Percentiles rank a stretch among this genome's conserved stretches.
phyloP scores from a whole-genome alignment of 2,797 vertebrate species.

The Argentina silus region DNA sequence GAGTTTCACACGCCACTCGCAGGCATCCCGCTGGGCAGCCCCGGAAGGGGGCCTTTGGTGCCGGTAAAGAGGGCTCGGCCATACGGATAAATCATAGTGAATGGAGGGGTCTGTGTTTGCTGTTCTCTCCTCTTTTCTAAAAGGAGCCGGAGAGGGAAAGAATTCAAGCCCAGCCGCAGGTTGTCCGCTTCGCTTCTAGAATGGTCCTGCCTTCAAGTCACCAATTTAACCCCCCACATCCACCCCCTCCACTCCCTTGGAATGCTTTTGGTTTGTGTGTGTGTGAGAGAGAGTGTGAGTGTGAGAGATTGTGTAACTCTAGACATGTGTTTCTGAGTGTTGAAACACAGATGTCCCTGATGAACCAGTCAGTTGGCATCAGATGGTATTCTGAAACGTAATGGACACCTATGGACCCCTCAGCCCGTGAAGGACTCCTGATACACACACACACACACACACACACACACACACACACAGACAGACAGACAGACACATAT shows the following conservation, averaged over 20 bases:
- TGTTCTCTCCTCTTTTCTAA: slow-evolving; percentile 65
- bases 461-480: not conserved
- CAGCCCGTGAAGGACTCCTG: too few species aligned
- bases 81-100: slow-evolving; percentile 85
- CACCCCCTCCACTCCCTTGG: slow-evolving; percentile 43
- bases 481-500: not conserved
- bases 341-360: slow-evolving; percentile 40
- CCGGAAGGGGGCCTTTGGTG: slow-evolving; percentile 86
- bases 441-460: too few species aligned
- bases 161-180: slow-evolving; percentile 76
- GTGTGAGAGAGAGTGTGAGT: not conserved
- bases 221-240: slow-evolving; percentile 64
- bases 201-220: slow-evolving; percentile 67
- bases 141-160: slow-evolving; percentile 68
- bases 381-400: too few species aligned
- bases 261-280: slow-evolving; percentile 40
- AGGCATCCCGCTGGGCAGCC: slow-evolving; percentile 90
- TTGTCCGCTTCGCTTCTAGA: slow-evolving; percentile 70
- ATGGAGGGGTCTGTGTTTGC: slow-evolving; percentile 79
- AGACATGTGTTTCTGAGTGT: not conserved
- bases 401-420: too few species aligned
- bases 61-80: slow-evolving; percentile 86
- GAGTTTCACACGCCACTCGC: slow-evolving; percentile 91
- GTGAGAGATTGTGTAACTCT: not conserved
- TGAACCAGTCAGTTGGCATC: not conserved